Evolutionary conservation across 2,797 vertebrate species (phyloP).

Genomic region (Halcyon badia): DNA sequence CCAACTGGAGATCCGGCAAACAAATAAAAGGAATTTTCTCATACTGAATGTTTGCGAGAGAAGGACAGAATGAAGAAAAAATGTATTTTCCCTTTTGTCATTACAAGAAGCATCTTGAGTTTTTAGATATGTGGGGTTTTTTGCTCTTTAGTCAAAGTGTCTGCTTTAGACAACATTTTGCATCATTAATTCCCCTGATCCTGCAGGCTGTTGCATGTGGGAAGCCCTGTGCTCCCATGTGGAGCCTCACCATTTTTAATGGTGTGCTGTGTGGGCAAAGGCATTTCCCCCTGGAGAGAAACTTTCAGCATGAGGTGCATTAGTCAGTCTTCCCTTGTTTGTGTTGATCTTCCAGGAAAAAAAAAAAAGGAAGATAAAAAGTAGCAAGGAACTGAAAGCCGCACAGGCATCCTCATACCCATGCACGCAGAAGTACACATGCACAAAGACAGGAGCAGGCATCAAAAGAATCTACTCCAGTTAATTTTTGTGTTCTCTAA

Average conservation of each 20-base stretch:
- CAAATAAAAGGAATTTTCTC: conserved; percentile 19
- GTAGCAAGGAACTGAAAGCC: not conserved
- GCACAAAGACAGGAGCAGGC: not conserved
- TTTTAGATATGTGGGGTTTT: not conserved
- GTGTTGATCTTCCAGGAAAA: conserved; percentile 4
- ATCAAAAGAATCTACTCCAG: not conserved
- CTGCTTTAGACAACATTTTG: conserved; percentile 6
- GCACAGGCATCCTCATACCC: not conserved
- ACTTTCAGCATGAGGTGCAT: conserved; percentile 3
- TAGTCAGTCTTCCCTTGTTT: conserved; percentile 29
- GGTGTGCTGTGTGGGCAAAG: conserved; percentile 10
- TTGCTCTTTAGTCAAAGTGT: not conserved
- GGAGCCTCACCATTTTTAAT: conserved; percentile 8
- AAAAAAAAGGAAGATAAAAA: not conserved
- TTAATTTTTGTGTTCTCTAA: conserved; percentile 21
- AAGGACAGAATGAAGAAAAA: not conserved
- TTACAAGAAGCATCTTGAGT: not conserved
- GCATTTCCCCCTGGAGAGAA: not conserved
- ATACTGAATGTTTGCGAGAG: not conserved
- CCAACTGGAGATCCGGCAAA: not conserved
- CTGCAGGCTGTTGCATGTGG: not conserved
- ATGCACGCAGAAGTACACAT: not conserved
- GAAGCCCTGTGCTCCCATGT: conserved; percentile 15
- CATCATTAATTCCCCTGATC: conserved; percentile 4
- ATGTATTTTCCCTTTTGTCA: not conserved